Percentiles rank a stretch among this genome's conserved stretches.
phyloP scores from a whole-genome alignment of 2,888 invertebrate genomes.

The Alviniconcha strummeri region DNA sequence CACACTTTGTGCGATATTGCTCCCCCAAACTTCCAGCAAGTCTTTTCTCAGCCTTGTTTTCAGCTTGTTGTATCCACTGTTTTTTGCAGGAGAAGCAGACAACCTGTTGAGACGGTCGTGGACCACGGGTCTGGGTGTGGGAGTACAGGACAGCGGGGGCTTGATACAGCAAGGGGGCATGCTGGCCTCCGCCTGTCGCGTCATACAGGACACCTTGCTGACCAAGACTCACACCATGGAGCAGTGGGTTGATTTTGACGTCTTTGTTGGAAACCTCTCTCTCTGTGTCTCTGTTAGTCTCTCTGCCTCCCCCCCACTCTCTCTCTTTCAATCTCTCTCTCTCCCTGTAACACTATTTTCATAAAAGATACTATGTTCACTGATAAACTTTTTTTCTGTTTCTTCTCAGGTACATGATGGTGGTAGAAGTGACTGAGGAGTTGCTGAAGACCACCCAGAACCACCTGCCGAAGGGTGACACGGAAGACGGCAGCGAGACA shows the following conservation, averaged over 20 bases:
- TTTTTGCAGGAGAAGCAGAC: background rate
- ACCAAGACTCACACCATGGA: slow-evolving; percentile 11
- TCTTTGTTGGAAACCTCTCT: too few relatives aligned
- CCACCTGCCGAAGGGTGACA: slow-evolving; percentile 39
- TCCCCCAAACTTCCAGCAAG: too few relatives aligned
- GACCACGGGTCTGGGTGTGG: slow-evolving; percentile 49
- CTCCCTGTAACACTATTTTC: too few relatives aligned
- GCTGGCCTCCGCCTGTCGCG: slow-evolving; percentile 44
- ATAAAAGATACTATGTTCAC: too few relatives aligned
- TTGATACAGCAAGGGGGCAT: slow-evolving; percentile 48
- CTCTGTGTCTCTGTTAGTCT: too few relatives aligned
- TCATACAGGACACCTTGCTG: slow-evolving; percentile 33
- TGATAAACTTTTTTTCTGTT: background rate
- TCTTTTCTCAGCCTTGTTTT: too few relatives aligned
- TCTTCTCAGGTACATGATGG: slow-evolving; percentile 31
- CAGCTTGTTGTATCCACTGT: too few relatives aligned
- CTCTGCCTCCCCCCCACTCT: too few relatives aligned
- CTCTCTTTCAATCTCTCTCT: too few relatives aligned
- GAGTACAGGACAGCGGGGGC: slow-evolving; percentile 53
- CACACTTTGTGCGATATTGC: too few relatives aligned
- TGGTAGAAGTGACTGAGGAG: slow-evolving; percentile 36
- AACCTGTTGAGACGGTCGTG: slow-evolving; percentile 45
- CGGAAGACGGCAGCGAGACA: background rate
- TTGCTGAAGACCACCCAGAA: slow-evolving; percentile 40
- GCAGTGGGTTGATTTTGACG: slow-evolving; percentile 5